A percentile compares a stretch with the other conserved stretches of the same genome.
phyloP scores from a whole-genome alignment of 2,113 vertebrate species.

The Coptodon bakossiorum region DNA sequence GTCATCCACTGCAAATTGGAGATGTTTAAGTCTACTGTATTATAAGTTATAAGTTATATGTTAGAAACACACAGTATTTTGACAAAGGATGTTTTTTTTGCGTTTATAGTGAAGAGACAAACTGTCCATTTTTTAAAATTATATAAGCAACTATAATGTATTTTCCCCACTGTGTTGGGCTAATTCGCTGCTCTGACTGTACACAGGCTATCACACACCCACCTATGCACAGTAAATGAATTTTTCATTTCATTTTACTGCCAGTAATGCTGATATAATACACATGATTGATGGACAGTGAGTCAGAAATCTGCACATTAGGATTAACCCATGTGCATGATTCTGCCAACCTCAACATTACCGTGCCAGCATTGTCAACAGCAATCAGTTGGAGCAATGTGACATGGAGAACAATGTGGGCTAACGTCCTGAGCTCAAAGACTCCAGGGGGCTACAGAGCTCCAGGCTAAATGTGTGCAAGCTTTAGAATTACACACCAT shows the following conservation, averaged over 20 bases:
- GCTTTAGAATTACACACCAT: background rate
- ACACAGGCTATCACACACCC: background rate
- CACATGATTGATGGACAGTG: background rate
- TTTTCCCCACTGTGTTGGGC: background rate
- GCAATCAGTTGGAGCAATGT: background rate
- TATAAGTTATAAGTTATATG: background rate
- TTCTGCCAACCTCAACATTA: background rate
- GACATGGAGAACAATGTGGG: background rate
- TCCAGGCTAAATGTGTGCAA: background rate
- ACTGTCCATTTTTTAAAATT: background rate
- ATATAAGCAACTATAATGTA: background rate
- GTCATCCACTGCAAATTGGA: background rate
- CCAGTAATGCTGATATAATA: background rate
- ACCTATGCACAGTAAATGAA: background rate
- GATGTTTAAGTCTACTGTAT: background rate
- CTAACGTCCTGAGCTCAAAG: background rate
- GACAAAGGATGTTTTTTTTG: background rate
- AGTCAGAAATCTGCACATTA: background rate
- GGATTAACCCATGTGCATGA: background rate
- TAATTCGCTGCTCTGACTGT: background rate
- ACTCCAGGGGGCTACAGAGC: background rate
- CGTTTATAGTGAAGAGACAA: background rate
- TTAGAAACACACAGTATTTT: background rate
- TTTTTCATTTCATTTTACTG: background rate
- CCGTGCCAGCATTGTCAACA: background rate